These are phyloP conservation scores for Craterocephalus amniculus DNA, from an alignment of 2,797 vertebrate species.

Conservation along the genomic window DNA sequence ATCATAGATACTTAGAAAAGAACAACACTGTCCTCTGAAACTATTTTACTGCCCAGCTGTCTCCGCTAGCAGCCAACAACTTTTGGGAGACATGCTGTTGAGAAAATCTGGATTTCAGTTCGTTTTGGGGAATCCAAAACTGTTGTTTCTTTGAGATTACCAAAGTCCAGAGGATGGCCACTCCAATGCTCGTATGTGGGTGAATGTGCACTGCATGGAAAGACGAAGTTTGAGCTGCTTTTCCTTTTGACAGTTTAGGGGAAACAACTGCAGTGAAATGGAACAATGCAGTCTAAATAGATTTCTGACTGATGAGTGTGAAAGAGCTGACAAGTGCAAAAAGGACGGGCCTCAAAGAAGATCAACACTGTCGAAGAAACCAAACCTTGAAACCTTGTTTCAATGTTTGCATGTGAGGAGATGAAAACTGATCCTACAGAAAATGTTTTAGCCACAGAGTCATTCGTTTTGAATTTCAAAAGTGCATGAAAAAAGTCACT, in stretches of 20 bases:
- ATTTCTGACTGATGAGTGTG: constrained; percentile 38
- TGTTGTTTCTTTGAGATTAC: constrained; percentile 13
- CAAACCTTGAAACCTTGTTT: background rate
- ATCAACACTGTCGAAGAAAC: constrained; percentile 22
- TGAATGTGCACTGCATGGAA: constrained; percentile 27
- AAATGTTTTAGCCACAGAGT: background rate
- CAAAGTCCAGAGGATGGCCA: constrained; percentile 18
- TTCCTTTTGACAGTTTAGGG: constrained; percentile 17
- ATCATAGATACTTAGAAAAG: constrained; percentile 6
- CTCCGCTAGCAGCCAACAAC: constrained; percentile 12
- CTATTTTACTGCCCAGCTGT: constrained; percentile 4
- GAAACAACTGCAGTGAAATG: constrained; percentile 34
- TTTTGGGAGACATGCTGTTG: constrained; percentile 1
- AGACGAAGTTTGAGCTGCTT: constrained; percentile 19
- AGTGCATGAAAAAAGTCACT: background rate
- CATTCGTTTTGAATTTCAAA: background rate
- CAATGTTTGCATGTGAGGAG: no score
- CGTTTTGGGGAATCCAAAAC: background rate
- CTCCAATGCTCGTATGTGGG: constrained; percentile 19
- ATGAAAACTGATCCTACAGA: background rate
- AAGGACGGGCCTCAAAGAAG: constrained; percentile 10
- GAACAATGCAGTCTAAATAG: constrained; percentile 45
- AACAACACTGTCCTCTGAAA: background rate
- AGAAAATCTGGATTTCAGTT: constrained; percentile 11
- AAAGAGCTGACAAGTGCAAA: constrained; percentile 30